Percentiles rank a stretch among this genome's conserved stretches.
These are phyloP conservation scores for Monodelphis domestica DNA, from an alignment of 2,797 vertebrate species.

Conservation along the genomic window DNA sequence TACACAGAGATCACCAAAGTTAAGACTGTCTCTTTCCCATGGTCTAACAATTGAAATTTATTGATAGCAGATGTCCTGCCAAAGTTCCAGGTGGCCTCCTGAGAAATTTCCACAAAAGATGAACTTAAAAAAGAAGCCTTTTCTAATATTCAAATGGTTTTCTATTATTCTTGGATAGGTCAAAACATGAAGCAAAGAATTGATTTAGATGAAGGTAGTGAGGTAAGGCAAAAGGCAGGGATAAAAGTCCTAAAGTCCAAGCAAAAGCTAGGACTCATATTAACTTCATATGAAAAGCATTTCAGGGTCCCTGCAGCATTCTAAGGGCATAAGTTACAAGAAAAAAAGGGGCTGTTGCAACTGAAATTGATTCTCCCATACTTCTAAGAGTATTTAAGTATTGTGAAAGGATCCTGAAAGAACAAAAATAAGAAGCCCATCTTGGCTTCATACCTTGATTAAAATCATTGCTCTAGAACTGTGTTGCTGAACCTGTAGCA, in stretches of 20 bases:
- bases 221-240: neutral
- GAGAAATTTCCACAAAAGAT: neutral
- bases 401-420: neutral
- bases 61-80: neutral
- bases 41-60: neutral
- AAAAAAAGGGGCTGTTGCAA: neutral
- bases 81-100: neutral
- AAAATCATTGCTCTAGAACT: neutral
- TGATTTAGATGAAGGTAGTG: neutral
- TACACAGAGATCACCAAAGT: neutral
- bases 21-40: neutral
- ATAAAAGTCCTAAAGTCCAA: neutral
- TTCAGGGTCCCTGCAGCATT: neutral
- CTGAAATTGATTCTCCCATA: neutral
- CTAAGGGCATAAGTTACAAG: neutral
- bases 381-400: neutral
- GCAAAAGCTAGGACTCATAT: neutral
- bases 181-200: neutral
- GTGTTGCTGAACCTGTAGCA: too few relatives aligned
- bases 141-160: neutral
- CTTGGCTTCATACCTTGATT: neutral
- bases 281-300: neutral
- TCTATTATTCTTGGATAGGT: neutral
- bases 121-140: neutral
- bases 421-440: neutral